phyloP scores from a whole-genome alignment of 2,888 invertebrate genomes.

The Lumbricus terrestris region DNA sequence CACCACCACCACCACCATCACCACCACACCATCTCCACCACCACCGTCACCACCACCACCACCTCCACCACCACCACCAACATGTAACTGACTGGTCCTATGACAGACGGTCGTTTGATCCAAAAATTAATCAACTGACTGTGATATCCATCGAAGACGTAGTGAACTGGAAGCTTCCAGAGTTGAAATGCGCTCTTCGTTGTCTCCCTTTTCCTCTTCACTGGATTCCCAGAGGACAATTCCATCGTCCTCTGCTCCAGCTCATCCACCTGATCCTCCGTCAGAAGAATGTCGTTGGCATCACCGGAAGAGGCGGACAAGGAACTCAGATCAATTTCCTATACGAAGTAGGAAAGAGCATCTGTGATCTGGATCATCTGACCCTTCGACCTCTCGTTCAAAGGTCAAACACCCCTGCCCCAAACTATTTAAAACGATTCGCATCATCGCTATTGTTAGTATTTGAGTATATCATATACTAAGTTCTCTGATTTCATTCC shows the following conservation, averaged over 20 bases:
- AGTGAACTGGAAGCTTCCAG: constrained; percentile 28
- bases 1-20: constrained; percentile 22
- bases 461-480: no score
- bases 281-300: neutral
- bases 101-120: constrained; percentile 5
- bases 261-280: neutral
- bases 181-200: neutral
- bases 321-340: neutral
- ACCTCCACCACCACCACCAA: neutral
- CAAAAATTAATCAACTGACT: constrained; percentile 4
- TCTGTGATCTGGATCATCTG: no score
- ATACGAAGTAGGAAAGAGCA: neutral
- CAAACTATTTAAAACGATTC: no score
- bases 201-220: neutral
- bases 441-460: no score
- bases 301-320: no score
- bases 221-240: neutral
- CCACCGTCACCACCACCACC: neutral
- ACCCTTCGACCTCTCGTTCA: no score
- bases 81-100: no score
- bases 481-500: no score
- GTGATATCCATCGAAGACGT: constrained; percentile 31
- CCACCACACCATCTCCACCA: neutral
- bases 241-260: neutral
- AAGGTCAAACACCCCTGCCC: no score